Evolutionary conservation across 2,113 vertebrate genomes (phyloP), one percentile per base, ranked within the genome.

Genomic region (Oxyura jamaicensis): DNA sequence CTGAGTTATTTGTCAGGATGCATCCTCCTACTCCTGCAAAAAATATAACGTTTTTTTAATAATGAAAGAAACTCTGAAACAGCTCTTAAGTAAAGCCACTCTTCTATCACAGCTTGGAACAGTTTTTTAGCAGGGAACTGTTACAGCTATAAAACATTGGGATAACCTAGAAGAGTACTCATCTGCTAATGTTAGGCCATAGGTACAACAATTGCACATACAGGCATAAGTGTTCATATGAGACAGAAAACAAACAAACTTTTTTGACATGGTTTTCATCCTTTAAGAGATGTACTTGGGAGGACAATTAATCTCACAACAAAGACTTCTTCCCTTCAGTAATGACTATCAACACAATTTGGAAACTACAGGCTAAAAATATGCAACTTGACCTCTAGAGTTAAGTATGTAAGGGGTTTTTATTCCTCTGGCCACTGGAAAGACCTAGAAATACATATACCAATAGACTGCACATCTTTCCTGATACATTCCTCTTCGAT

Each of bases 191-290:
- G 21, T 69, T 33, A 55, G 50, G 44, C 35, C 42, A 58, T 41
- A 20, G 50, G 26, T 29, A 33, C 1, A 2, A 18, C 53, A 48
- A 11, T 2, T n/a, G 12, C 35, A 44, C 0, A 2, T 8, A 2
- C 20, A 74, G 35, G 5, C 16, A 15, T 1, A 22, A 22, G 2
- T 2, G 26, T 52, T 58, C 35, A 13, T 5, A 15, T 1, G 10
- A 67, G 8, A 69, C 9, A 11, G 20, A 48, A 48, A 21, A 46
- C 10, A 21, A 46, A 20, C 9, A 46, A 48, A 23, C 17, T 35
- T 35, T 39, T 69, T 23, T 26, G 63, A 62, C 53, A 36, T 1
- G 8, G 6, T 44, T 88, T 48, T 26, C 15, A 10, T 19, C 14
- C 39, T n/a, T 23, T n/a, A 11, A 21, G n/a, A 59, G 36, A 26